Evolutionary conservation across 2,888 invertebrate genomes (phyloP), one percentile per base, ranked within the genome.

Genomic region (Netelia virgata): DNA sequence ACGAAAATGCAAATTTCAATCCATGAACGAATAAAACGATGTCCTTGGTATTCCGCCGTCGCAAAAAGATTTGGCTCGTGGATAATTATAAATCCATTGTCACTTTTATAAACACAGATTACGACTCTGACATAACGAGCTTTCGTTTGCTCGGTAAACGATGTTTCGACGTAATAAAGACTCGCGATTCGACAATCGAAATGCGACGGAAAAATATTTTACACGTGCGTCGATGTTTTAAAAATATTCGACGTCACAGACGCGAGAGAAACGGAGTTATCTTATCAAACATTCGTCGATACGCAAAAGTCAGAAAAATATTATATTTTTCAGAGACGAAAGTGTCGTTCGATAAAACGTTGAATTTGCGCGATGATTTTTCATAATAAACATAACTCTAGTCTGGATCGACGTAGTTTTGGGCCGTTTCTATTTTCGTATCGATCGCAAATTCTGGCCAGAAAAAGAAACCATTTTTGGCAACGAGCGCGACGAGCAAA

Each of bases 201-300:
- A 69, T 77, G 77, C 69, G 18, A 68, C 77, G 59, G 68, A 59
- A 69, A 69, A 50, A 59, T 61, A 11, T 6, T 59, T 43, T 47
- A 18, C n/a, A 20, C n/a, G 5, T 11, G n/a, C 10, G n/a, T 28
- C 68, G 8, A 23, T 16, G 1, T 5, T 11, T 53, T 53, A 2
- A 10, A 53, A 77, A 36, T 61, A 70, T 68, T 43, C 14, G 2
- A 14, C n/a, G 16, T 66, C 41, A 68, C 18, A 59, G 6, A 18
- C 20, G 3, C 28, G n/a, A 47, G 47, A 10, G 2, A 43, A 23
- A 16, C 23, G n/a, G 1, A n/a, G 28, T 77, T 57, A 68, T 74
- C 63, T 53, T 11, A 18, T 41, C 14, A 16, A 53, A 63, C 18
- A 64, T 41, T 36, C n/a, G 8, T 63, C 23, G 16, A 14, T 36